These are phyloP conservation scores for Drepanosiphum platanoidis DNA, from an alignment of 2,888 invertebrate genomes.

Conservation along the genomic window DNA sequence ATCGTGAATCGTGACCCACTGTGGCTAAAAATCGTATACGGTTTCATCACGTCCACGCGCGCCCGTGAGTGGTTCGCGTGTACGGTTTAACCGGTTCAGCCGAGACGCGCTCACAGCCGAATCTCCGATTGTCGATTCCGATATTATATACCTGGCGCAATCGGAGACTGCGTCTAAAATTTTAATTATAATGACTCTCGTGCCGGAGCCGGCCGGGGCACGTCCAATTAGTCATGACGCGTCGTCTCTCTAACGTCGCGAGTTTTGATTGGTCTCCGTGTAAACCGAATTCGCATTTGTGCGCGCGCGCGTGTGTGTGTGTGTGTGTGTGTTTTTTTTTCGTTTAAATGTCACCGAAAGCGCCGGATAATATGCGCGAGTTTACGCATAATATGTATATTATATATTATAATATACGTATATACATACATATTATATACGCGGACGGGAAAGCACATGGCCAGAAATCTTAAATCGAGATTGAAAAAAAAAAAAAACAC, in stretches of 20 bases:
- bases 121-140: slow-evolving; percentile 31
- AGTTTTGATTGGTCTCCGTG: neutral
- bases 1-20: slow-evolving; percentile 49
- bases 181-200: neutral
- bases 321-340: too few species aligned
- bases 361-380: neutral
- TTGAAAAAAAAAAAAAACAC: neutral
- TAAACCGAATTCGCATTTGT: neutral
- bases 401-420: too few species aligned
- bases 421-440: neutral
- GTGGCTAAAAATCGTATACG: neutral
- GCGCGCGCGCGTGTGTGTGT: too few species aligned
- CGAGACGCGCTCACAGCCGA: neutral
- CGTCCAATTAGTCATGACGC: neutral
- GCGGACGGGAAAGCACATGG: neutral
- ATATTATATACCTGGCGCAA: neutral
- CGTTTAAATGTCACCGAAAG: neutral
- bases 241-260: neutral
- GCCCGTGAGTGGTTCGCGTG: neutral
- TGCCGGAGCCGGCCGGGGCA: neutral
- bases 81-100: neutral
- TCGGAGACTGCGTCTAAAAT: neutral
- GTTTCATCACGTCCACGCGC: slow-evolving; percentile 4
- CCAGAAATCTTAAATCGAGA: neutral
- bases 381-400: too few species aligned